Percentiles rank a stretch among this genome's conserved stretches.
phyloP scores from a whole-genome alignment of 2,113 vertebrate species.

The Corythornis madagascariensis region DNA sequence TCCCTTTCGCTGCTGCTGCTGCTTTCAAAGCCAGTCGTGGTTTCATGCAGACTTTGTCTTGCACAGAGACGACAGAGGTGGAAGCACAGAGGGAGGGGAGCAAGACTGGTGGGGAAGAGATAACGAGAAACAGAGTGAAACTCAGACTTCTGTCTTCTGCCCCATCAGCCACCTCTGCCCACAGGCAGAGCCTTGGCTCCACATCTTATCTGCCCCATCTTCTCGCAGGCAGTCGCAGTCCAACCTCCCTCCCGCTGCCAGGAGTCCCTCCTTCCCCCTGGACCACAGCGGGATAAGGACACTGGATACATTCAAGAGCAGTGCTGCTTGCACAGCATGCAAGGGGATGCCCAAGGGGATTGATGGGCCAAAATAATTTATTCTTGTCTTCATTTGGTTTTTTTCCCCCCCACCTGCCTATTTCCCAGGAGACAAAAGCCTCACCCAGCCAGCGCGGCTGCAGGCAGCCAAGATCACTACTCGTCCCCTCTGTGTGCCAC shows the following conservation, averaged over 20 bases:
- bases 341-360: accelerated
- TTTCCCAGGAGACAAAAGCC: background rate
- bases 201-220: background rate
- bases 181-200: background rate
- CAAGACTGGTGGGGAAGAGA: background rate
- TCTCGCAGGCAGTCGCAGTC: background rate
- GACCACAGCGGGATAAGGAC: accelerated
- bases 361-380: background rate
- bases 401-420: background rate
- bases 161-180: background rate
- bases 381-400: too few species aligned
- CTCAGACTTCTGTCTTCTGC: background rate
- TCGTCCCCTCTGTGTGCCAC: background rate
- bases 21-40: conserved; percentile 61
- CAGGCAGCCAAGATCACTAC: conserved; percentile 12
- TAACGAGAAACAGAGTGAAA: background rate
- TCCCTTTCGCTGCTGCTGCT: conserved; percentile 63
- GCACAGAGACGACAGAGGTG: background rate
- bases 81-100: background rate
- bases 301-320: background rate
- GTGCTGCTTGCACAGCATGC: accelerated
- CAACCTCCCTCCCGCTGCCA: background rate
- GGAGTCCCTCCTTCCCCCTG: background rate
- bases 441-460: background rate
- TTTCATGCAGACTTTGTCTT: conserved; percentile 48